phyloP scores from a whole-genome alignment of 2,797 vertebrate species.

The Bovichtus variegatus region DNA sequence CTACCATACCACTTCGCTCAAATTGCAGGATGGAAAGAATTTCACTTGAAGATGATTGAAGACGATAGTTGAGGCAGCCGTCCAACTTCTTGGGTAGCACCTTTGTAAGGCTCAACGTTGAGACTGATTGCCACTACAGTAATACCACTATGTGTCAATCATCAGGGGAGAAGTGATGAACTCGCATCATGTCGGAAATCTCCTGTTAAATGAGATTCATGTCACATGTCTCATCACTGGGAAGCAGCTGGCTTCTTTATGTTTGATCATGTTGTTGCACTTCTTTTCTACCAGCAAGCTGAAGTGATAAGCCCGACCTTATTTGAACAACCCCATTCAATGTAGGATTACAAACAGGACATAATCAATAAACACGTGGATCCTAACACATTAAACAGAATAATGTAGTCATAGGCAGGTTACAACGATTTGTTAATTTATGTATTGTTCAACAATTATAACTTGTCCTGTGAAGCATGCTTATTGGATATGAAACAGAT shows the following conservation, averaged over 20 bases:
- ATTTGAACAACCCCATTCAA: neutral
- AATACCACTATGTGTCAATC: constrained; percentile 23
- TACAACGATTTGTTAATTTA: neutral
- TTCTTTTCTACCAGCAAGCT: neutral
- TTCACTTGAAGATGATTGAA: constrained; percentile 33
- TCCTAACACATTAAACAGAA: too few relatives aligned
- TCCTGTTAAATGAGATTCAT: constrained; percentile 5
- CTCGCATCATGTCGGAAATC: constrained; percentile 5
- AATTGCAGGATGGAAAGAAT: constrained; percentile 39
- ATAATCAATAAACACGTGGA: neutral
- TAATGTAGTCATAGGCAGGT: neutral
- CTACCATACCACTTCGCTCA: constrained; percentile 41
- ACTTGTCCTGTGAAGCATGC: neutral
- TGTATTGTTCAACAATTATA: neutral
- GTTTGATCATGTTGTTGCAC: neutral
- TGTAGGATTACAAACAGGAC: neutral
- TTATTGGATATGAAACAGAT: neutral
- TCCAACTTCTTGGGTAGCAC: constrained; percentile 17
- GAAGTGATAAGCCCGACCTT: neutral
- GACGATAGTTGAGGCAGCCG: constrained; percentile 40
- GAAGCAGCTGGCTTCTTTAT: neutral
- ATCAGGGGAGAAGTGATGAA: constrained; percentile 13
- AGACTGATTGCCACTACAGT: constrained; percentile 17
- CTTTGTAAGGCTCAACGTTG: neutral
- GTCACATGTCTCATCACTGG: neutral